Evolutionary conservation across 2,888 invertebrate genomes (phyloP).

Genomic region (Sarcophaga subvicina): DNA sequence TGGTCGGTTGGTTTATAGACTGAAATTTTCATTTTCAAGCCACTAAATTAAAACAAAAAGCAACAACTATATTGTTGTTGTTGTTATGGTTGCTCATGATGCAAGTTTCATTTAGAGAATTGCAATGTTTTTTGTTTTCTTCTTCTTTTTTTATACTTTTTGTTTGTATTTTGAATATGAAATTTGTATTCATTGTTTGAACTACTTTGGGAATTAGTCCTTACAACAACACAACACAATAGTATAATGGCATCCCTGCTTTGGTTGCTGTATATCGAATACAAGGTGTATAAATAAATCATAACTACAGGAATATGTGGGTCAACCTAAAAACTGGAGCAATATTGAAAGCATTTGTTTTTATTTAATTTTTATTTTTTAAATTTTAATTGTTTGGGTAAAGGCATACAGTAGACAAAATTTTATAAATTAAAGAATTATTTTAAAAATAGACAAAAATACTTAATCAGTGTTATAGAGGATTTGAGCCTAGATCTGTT

Average conservation of each 20-base stretch:
- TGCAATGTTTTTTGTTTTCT: background rate
- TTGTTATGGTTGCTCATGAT: background rate
- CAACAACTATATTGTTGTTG: slow-evolving; percentile 16
- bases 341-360: too few species aligned
- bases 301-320: too few species aligned
- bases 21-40: slow-evolving; percentile 39
- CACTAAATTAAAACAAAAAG: slow-evolving; percentile 11
- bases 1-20: background rate
- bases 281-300: too few species aligned
- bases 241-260: background rate
- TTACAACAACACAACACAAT: background rate
- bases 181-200: slow-evolving; percentile 47
- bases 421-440: too few species aligned
- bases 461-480: too few species aligned
- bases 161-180: slow-evolving; percentile 25
- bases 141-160: too few species aligned
- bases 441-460: too few species aligned
- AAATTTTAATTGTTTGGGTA: too few species aligned
- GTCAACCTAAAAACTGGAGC: too few species aligned
- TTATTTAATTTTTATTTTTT: too few species aligned
- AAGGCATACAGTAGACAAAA: too few species aligned
- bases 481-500: too few species aligned
- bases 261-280: background rate
- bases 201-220: slow-evolving; percentile 42
- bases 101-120: background rate